Evolutionary conservation across 2,797 vertebrate species (phyloP).

Genomic region (Lepidocolaptes lacrymiger): DNA sequence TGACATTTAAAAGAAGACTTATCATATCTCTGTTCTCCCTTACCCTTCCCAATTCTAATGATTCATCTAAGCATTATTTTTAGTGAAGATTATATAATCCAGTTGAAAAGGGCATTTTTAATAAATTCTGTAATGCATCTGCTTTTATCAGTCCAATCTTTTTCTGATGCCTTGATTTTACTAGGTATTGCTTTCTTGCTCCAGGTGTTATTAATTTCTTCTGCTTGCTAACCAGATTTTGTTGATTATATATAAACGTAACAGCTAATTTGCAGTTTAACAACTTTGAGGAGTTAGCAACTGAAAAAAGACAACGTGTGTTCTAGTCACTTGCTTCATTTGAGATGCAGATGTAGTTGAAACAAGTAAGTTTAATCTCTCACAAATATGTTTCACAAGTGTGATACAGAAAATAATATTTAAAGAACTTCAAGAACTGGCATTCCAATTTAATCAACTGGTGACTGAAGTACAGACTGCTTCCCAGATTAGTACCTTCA

Average conservation of each 20-base stretch:
- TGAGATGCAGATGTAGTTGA: background rate
- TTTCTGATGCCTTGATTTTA: background rate
- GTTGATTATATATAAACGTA: background rate
- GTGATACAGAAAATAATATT: background rate
- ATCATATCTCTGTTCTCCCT: background rate
- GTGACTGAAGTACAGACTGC: background rate
- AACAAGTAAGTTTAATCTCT: background rate
- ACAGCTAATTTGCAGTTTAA: background rate
- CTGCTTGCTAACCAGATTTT: background rate
- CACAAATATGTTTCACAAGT: background rate
- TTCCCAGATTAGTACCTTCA: background rate
- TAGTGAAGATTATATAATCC: slow-evolving; percentile 16
- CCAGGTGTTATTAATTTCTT: background rate
- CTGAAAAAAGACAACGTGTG: background rate
- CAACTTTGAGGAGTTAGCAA: background rate
- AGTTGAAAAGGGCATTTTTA: background rate
- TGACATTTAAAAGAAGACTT: slow-evolving; percentile 4
- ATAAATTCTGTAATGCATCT: background rate
- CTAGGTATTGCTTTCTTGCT: background rate
- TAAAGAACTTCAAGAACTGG: background rate
- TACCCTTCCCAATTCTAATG: background rate
- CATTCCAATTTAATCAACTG: background rate
- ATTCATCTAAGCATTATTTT: slow-evolving; percentile 47
- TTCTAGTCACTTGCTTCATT: background rate
- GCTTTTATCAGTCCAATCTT: background rate